Conservation (phyloP, 2,888 invertebrate genomes). For the Mechanitis mazaeus region DNA sequence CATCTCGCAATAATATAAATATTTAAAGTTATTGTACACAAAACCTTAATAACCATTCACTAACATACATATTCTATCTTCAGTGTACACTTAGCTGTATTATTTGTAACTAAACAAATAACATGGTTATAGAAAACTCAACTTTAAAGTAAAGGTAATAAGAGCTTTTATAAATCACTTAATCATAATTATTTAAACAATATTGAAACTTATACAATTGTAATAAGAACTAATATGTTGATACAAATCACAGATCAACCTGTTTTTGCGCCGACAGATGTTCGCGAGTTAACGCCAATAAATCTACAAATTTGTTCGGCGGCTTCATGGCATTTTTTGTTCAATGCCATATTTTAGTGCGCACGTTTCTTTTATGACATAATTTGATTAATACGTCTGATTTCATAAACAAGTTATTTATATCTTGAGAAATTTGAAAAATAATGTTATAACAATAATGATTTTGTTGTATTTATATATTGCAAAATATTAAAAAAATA, state of each 20-base stretch:
- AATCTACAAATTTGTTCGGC: constrained; percentile 31
- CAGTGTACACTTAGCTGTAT: not conserved
- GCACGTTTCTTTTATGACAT: constrained; percentile 66
- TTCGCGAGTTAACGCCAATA: constrained; percentile 31
- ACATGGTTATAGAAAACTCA: not conserved
- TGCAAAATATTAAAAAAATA: no score
- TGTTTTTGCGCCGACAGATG: constrained; percentile 48
- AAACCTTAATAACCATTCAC: no score
- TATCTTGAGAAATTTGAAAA: constrained; percentile 9
- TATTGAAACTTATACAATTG: not conserved
- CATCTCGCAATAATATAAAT: not conserved
- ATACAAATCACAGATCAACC: constrained; percentile 15
- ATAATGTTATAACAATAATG: not conserved
- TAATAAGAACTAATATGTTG: constrained; percentile 14
- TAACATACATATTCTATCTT: no score
- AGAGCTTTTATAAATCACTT: not conserved
- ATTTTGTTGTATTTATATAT: not conserved
- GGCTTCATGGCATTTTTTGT: constrained; percentile 50
- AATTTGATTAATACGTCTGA: constrained; percentile 61
- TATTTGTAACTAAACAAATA: not conserved
- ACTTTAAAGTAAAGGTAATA: not conserved
- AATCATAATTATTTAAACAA: not conserved
- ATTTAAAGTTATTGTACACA: not conserved
- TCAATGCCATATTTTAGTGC: constrained; percentile 54
- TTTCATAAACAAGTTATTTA: constrained; percentile 22